Base-by-base conservation (phyloP, 2,113 vertebrate genomes). In the Oostethus manadensis region DNA sequence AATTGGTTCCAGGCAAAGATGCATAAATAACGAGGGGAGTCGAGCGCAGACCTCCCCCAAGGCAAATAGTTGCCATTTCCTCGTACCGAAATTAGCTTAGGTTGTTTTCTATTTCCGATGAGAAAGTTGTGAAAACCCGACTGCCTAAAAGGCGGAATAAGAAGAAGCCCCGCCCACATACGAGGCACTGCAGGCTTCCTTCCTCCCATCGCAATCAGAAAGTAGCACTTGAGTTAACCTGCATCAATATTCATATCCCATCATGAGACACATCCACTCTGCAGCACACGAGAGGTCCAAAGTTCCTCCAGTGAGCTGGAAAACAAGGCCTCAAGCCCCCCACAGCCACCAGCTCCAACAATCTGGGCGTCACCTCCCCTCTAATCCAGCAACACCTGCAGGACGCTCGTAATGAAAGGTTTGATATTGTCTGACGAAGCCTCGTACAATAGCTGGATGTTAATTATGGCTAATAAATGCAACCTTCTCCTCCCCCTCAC, bases 391-490 rank as follows among this genome's bases (percentile, higher is more conserved):
- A 35, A 74, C 78, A 71, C 33, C 50, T 20, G 49, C 33, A 56
- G 56, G 63, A 49, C 42, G 55, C 42, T 22, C 60, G 66, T 70
- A 76, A 86, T 77, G 68, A 76, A 76, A 81, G 64, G 53, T 77
- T 75, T 78, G 63, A 74, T 76, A 68, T 64, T 62, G 43, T 77
- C 78, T 56, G 51, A 16, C 0, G 65, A 72, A 74, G 63, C 42
- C 47, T 64, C 56, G 69, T 57, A 72, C 71, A 78, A 80, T 77
- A 68, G 70, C 57, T 72, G 77, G 77, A 84, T 81, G 78, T 70
- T 84, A 83, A 87, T 88, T 84, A 71, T 54, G 59, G 60, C 68
- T 80, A 85, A 87, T 87, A 85, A 79, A 81, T 79, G 71, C 69
- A 74, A 51, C 66, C 35, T 43, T 10, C 42, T 40, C n/a, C 38